A percentile compares a stretch with the other conserved stretches of the same genome.
Evolutionary conservation across 2,797 vertebrate species (phyloP).

Genomic region (Ispidina picta): DNA sequence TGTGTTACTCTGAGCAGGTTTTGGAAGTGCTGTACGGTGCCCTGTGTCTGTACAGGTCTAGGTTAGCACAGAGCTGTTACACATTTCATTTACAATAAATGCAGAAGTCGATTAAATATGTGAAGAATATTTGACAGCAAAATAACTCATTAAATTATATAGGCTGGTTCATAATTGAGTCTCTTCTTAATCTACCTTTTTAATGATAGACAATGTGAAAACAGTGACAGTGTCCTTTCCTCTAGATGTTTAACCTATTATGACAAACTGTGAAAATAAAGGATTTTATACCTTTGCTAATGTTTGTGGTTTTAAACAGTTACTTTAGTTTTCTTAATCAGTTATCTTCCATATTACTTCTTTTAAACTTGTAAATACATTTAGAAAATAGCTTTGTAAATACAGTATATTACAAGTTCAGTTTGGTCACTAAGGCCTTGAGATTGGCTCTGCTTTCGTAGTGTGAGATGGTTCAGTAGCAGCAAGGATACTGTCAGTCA

Average conservation of each 20-base stretch:
- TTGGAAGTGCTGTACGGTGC: conserved; percentile 37
- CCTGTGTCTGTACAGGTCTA: conserved; percentile 69
- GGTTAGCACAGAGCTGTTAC: conserved; percentile 65
- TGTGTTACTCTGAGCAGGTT: conserved; percentile 27
- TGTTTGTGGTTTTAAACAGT: conserved; percentile 71
- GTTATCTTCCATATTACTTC: conserved; percentile 71
- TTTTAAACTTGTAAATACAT: conserved; percentile 79
- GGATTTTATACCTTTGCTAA: conserved; percentile 79
- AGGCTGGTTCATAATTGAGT: conserved; percentile 81
- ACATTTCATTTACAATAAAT: conserved; percentile 77
- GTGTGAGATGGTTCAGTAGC: conserved; percentile 33
- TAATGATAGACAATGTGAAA: conserved; percentile 81
- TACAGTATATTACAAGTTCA: conserved; percentile 59
- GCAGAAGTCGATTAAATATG: conserved; percentile 71
- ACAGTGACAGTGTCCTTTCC: conserved; percentile 75
- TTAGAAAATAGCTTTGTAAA: conserved; percentile 77
- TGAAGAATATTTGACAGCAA: conserved; percentile 73
- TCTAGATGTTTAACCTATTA: conserved; percentile 72
- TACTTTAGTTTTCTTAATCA: conserved; percentile 62
- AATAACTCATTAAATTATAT: conserved; percentile 64
- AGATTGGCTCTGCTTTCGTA: conserved; percentile 58
- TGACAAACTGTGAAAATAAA: conserved; percentile 83
- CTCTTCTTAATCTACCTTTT: conserved; percentile 80
- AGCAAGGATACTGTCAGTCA: conserved; percentile 77
- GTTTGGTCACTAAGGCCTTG: conserved; percentile 53